phyloP scores from a whole-genome alignment of 2,113 vertebrate species.

The Lasiurus borealis region DNA sequence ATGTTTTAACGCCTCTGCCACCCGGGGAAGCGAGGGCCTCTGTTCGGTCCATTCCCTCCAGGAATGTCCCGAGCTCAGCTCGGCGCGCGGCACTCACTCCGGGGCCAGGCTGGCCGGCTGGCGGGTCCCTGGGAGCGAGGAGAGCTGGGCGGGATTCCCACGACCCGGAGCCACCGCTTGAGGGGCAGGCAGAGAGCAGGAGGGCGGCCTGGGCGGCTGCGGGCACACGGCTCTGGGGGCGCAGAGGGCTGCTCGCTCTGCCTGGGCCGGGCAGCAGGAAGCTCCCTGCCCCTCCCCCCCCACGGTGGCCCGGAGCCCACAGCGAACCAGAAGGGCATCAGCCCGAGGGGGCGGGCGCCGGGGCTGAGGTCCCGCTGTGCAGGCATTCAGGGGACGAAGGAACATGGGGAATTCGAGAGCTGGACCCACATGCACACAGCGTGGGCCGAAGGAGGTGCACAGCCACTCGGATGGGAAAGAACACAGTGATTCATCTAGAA shows the following conservation, averaged over 20 bases:
- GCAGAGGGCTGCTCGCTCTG: not conserved
- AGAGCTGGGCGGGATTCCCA: not conserved
- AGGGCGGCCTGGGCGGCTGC: rapidly evolving
- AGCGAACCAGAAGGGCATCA: not conserved
- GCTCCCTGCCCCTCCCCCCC: too few relatives aligned
- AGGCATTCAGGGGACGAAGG: too few relatives aligned
- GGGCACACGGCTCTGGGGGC: not conserved
- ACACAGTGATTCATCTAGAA: not conserved
- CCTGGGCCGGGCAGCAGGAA: not conserved
- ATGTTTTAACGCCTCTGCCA: not conserved
- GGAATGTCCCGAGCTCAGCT: too few relatives aligned
- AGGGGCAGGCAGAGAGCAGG: rapidly evolving
- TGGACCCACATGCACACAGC: not conserved
- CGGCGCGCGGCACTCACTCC: not conserved
- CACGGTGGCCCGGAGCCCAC: not conserved
- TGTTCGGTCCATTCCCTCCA: not conserved
- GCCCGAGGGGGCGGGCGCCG: rapidly evolving
- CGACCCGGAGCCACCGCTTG: rapidly evolving
- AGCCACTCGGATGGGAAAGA: not conserved
- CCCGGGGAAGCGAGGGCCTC: not conserved
- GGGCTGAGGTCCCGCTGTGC: rapidly evolving
- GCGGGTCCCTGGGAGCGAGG: not conserved
- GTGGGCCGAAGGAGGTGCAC: not conserved
- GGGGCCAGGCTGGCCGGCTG: not conserved
- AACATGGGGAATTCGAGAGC: not conserved